A percentile compares a stretch with the other conserved stretches of the same genome.
Evolutionary conservation across 2,888 invertebrate species (phyloP).

Genomic region (Phymatocera aterrima): DNA sequence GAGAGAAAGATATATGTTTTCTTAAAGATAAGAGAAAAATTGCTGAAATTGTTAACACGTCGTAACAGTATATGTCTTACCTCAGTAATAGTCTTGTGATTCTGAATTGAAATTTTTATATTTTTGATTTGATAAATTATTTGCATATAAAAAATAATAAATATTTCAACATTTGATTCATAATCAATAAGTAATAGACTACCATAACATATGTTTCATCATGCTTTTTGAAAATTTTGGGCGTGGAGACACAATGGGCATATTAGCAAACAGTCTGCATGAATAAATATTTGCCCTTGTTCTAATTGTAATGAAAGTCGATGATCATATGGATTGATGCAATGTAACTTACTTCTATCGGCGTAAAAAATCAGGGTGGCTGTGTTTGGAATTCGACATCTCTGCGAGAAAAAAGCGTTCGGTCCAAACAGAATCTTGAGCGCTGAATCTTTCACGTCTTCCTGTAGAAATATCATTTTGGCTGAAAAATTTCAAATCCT

Average conservation of each 20-base stretch:
- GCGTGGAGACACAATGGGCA: neutral
- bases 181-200: neutral
- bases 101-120: neutral
- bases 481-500: no score
- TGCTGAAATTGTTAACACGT: conserved; percentile 34
- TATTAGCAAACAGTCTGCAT: neutral
- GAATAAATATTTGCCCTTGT: neutral
- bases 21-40: conserved; percentile 44
- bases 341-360: conserved; percentile 1
- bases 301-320: conserved; percentile 11
- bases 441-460: no score
- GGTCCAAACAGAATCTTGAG: no score
- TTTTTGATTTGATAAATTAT: conserved; percentile 49
- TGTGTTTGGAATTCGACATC: no score
- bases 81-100: conserved; percentile 11
- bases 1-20: conserved; percentile 36
- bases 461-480: no score
- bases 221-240: neutral
- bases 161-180: conserved; percentile 23
- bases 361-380: no score
- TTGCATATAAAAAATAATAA: conserved; percentile 45
- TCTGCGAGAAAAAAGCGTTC: no score
- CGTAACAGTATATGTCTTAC: conserved; percentile 20
- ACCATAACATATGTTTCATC: conserved; percentile 13
- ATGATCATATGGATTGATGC: conserved; percentile 36